Base-by-base conservation (phyloP, 2,888 invertebrate genomes). In the Lingula anatina region DNA sequence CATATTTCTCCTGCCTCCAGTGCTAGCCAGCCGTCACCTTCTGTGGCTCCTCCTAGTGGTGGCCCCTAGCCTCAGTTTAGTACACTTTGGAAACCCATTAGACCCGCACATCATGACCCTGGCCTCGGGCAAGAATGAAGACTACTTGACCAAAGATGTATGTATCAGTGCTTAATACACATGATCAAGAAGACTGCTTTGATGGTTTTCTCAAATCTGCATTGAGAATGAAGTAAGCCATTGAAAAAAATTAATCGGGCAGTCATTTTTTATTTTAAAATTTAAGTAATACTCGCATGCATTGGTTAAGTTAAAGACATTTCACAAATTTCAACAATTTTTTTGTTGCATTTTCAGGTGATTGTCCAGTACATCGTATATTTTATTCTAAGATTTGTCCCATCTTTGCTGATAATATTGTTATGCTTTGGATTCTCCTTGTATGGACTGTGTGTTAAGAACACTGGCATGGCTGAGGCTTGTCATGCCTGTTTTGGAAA, bases 301-400 rank as follows among this genome's bases (percentile, higher is more conserved):
- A n/a, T n/a, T n/a, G n/a, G n/a, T n/a, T n/a, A n/a, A n/a, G n/a
- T n/a, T n/a, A n/a, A n/a, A n/a, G n/a, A n/a, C n/a, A n/a, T n/a
- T n/a, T n/a, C n/a, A n/a, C n/a, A n/a, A n/a, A n/a, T n/a, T n/a
- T n/a, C n/a, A n/a, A n/a, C n/a, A n/a, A n/a, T n/a, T n/a, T n/a
- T n/a, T n/a, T n/a, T n/a, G n/a, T n/a, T n/a, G 54, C 43, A 35
- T 39, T 61, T 77, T 56, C 79, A 90, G 89, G 84, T 86, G 71
- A 84, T 87, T 59, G 71, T 87, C 20, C 91, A 90, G 78, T 88
- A 91, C 55, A 77, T 91, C 60, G 88, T 90, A 86, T 92, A 90
- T 79, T 93, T 91, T 77, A 88, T 90, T 47, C 83, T 86, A 71
- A 91, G 93, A 78, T 94, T 94, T 78, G 76, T 93, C 15, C 87